Evolutionary conservation across 2,888 invertebrate species (phyloP), one percentile per base, ranked within the genome.

Genomic region (Drosophila emarginata): DNA sequence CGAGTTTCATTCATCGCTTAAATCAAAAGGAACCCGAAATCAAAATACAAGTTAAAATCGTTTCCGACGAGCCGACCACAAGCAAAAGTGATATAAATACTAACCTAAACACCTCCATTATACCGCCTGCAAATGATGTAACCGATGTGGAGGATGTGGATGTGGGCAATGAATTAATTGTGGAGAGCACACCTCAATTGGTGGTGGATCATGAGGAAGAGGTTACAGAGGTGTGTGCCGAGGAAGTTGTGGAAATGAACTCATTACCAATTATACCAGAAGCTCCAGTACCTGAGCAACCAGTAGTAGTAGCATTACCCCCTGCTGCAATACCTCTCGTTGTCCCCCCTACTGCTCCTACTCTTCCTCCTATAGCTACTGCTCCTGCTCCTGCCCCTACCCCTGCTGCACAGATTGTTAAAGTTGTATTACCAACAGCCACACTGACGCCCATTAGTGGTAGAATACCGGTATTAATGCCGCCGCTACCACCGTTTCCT

Each of bases 1-100:
- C 84, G 32, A 80, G 84, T 28, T 91, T 91, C 72, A 89, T 89
- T 37, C 89, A 90, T 71, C 91, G 91, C 65, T 76, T 91, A 51
- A 91, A 91, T 88, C 91, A 91, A 89, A 91, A 91, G 67, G 89
- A 91, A 78, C 91, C 91, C 61, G 91, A 90, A 86, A 90, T 91
- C 75, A 91, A 91, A 90, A 90, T 90, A 62, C 89, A 91, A 88
- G 86, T 91, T 73, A 90, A 91, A 89, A 90, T 91, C 67, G 89
- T 90, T 21, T 91, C 91, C 64, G 91, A 91, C 73, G 84, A 87
- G 58, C 86, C 89, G 52, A 70, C 12, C 15, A 58, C 59, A 39
- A 66, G 61, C 65, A 83, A 80, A 63, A 61, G 64, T 51, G 82
- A 80, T 67, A 60, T 56, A 68, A 61, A 54, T 72, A 39, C 59